Evolutionary conservation across 2,888 invertebrate genomes (phyloP).

Genomic region (Archips xylosteana): DNA sequence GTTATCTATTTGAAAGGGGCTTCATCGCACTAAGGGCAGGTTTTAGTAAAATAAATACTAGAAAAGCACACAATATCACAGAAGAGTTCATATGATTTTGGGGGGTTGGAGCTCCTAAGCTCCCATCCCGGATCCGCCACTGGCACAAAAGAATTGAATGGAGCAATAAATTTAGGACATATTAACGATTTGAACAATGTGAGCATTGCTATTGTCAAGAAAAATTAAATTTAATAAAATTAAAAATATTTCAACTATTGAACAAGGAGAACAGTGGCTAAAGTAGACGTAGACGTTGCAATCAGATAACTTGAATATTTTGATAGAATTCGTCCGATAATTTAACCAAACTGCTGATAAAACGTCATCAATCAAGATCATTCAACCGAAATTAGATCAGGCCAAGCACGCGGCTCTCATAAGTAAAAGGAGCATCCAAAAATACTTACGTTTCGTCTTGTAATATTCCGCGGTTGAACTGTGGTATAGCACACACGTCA

Average conservation of each 20-base stretch:
- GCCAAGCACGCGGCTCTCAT: slow-evolving; percentile 28
- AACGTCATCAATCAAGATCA: slow-evolving; percentile 11
- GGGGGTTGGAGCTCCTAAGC: too few relatives aligned
- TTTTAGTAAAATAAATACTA: too few relatives aligned
- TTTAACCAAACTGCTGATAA: background rate
- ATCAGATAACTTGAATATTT: background rate
- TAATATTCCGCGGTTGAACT: slow-evolving; percentile 68
- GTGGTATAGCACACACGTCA: slow-evolving; percentile 70
- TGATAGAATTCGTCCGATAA: background rate
- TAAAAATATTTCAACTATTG: background rate
- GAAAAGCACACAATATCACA: too few relatives aligned
- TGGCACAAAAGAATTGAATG: too few relatives aligned
- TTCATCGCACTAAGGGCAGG: too few relatives aligned
- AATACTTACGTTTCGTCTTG: slow-evolving; percentile 79
- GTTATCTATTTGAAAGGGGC: too few relatives aligned
- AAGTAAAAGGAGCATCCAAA: slow-evolving; percentile 50
- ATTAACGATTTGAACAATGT: too few relatives aligned
- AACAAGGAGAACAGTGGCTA: background rate
- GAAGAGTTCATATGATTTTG: too few relatives aligned
- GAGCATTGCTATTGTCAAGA: background rate
- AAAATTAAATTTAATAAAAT: background rate
- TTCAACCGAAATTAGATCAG: slow-evolving; percentile 33
- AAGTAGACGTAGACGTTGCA: background rate
- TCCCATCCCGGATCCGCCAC: too few relatives aligned
- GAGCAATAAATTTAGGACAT: too few relatives aligned